A percentile compares a stretch with the other conserved stretches of the same genome.
phyloP scores from a whole-genome alignment of 1,140 invertebrate species.

The Xylocopa sonorina region DNA sequence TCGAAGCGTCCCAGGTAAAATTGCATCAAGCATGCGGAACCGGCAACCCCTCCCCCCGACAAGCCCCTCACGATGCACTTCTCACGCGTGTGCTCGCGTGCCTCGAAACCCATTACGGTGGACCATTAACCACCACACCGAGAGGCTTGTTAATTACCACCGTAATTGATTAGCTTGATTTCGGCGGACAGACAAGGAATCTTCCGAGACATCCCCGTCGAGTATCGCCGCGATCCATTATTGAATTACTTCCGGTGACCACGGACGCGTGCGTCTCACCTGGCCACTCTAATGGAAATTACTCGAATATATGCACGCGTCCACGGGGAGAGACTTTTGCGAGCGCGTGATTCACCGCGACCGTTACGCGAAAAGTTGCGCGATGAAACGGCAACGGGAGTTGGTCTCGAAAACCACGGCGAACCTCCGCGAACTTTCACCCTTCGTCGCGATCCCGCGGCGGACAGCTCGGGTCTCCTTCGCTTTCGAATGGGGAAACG shows the following conservation, averaged over 20 bases:
- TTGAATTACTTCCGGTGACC: conserved; percentile 34
- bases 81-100: conserved; percentile 18
- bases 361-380: conserved; percentile 15
- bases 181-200: conserved; percentile 41
- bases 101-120: conserved; percentile 44
- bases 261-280: conserved; percentile 13
- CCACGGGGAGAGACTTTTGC: neutral
- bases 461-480: no score
- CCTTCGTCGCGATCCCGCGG: no score
- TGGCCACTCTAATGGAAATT: conserved; percentile 37
- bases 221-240: conserved; percentile 23
- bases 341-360: conserved; percentile 43
- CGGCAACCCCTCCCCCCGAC: neutral
- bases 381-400: neutral
- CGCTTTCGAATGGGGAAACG: no score
- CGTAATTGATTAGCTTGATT: conserved; percentile 61
- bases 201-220: conserved; percentile 22
- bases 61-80: no score
- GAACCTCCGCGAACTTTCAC: neutral
- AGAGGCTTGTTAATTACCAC: conserved; percentile 56
- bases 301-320: neutral
- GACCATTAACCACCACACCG: conserved; percentile 50
- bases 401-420: neutral
- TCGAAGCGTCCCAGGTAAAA: conserved; percentile 10
- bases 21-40: conserved; percentile 16